These are phyloP conservation scores for Hedychridium roseum DNA, from an alignment of 2,888 invertebrate genomes.

Conservation along the genomic window DNA sequence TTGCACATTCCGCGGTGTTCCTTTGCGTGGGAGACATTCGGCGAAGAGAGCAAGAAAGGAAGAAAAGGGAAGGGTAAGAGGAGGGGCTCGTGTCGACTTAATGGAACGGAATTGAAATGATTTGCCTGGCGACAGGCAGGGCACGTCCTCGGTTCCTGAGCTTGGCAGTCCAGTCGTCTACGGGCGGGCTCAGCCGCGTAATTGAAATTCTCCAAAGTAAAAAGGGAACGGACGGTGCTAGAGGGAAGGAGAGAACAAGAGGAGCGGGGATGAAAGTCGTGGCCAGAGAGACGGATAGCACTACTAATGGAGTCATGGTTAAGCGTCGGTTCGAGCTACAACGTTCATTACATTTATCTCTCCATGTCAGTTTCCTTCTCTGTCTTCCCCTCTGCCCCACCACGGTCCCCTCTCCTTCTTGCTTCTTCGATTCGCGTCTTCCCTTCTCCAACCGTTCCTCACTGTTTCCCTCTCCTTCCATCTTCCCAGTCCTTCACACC, in stretches of 20 bases:
- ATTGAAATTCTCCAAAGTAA: conserved; percentile 42
- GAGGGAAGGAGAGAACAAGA: conserved; percentile 1
- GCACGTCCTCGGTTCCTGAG: conserved; percentile 37
- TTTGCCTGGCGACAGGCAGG: conserved; percentile 41
- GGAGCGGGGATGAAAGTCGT: conserved; percentile 3
- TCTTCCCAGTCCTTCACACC: too few relatives aligned
- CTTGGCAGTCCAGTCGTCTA: conserved; percentile 39
- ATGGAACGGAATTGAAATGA: conserved; percentile 46
- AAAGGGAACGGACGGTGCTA: conserved; percentile 4
- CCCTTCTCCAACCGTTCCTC: too few relatives aligned
- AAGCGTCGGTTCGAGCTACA: conserved; percentile 54
- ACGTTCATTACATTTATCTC: conserved; percentile 60
- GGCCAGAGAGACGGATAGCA: conserved; percentile 37
- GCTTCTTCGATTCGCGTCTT: too few relatives aligned
- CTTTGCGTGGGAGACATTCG: conserved; percentile 29
- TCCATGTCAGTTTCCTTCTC: conserved; percentile 29
- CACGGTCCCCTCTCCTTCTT: too few relatives aligned
- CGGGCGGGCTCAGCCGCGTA: conserved; percentile 19
- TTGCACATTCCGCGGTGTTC: conserved; percentile 35
- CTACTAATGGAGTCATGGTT: conserved; percentile 51
- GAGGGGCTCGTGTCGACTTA: conserved; percentile 34
- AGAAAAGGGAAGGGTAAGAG: conserved; percentile 12
- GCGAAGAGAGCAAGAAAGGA: conserved; percentile 18
- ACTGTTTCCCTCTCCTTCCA: too few relatives aligned
- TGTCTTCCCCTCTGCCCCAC: too few relatives aligned